Evolutionary conservation across 1,140 invertebrate genomes (phyloP).

Genomic region (Homarus americanus): DNA sequence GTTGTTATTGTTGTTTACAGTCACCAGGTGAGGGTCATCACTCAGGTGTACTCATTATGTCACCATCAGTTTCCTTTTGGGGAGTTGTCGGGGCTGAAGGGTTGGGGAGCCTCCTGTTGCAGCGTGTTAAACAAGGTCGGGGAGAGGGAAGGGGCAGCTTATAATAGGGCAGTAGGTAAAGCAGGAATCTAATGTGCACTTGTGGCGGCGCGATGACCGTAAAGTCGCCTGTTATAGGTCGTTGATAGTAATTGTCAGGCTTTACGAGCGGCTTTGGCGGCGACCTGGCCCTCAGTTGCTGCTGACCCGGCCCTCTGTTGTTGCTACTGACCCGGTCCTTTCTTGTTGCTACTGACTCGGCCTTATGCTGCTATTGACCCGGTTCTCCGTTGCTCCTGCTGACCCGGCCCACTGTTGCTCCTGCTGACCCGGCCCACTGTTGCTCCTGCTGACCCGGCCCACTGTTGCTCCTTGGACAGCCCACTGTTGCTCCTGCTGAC

Average conservation of each 20-base stretch:
- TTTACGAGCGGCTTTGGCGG: conserved; percentile 16
- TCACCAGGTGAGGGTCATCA: no score
- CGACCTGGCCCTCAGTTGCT: not conserved
- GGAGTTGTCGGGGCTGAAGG: no score
- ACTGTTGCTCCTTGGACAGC: not conserved
- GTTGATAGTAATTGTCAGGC: conserved; percentile 6
- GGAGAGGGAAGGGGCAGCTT: not conserved
- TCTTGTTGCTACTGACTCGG: not conserved
- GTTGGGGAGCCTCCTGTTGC: no score
- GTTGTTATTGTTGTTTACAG: no score
- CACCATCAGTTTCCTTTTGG: no score
- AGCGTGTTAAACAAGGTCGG: not conserved
- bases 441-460: conserved; percentile 2
- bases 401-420: no score
- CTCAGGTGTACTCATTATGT: no score
- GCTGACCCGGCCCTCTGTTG: not conserved
- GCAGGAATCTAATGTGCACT: conserved; percentile 20
- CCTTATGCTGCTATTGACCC: not conserved
- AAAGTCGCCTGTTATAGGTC: conserved; percentile 16
- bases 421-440: no score
- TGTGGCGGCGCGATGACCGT: conserved; percentile 17
- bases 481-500: not conserved
- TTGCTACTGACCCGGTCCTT: not conserved
- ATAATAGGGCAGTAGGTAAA: conserved; percentile 12
- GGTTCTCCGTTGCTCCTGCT: not conserved